Evolutionary conservation across 2,797 vertebrate species (phyloP).

Genomic region (Hippopotamyrus pictus): DNA sequence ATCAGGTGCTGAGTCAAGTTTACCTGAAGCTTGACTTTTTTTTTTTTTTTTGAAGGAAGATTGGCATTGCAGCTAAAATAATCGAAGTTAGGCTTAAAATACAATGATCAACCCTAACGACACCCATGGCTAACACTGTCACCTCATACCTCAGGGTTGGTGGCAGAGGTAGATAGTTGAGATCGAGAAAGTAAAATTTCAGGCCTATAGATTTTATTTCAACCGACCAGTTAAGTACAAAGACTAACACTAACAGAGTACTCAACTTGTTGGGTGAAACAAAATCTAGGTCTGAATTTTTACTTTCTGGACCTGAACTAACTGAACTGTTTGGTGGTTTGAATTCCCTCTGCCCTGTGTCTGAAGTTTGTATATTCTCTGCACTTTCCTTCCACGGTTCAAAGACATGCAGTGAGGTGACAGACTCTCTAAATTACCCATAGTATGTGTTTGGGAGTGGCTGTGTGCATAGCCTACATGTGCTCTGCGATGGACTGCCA

Average conservation of each 20-base stretch:
- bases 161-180: neutral
- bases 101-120: neutral
- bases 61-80: neutral
- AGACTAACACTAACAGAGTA: neutral
- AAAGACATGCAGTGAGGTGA: neutral
- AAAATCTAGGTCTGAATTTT: neutral
- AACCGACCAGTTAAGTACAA: neutral
- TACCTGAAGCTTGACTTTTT: neutral
- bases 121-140: neutral
- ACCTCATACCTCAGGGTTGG: neutral
- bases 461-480: neutral
- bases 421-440: neutral
- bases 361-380: neutral
- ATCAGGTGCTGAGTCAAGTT: neutral
- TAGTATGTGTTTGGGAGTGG: neutral
- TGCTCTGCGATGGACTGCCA: neutral
- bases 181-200: neutral
- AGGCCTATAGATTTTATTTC: neutral
- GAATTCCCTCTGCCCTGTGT: neutral
- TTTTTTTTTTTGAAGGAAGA: neutral
- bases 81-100: neutral
- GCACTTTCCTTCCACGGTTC: neutral
- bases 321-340: neutral
- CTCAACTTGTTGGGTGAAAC: neutral
- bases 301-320: neutral